A percentile compares a stretch with the other conserved stretches of the same genome.
phyloP scores from a whole-genome alignment of 2,888 invertebrate genomes.

The Cosmia pyralina region DNA sequence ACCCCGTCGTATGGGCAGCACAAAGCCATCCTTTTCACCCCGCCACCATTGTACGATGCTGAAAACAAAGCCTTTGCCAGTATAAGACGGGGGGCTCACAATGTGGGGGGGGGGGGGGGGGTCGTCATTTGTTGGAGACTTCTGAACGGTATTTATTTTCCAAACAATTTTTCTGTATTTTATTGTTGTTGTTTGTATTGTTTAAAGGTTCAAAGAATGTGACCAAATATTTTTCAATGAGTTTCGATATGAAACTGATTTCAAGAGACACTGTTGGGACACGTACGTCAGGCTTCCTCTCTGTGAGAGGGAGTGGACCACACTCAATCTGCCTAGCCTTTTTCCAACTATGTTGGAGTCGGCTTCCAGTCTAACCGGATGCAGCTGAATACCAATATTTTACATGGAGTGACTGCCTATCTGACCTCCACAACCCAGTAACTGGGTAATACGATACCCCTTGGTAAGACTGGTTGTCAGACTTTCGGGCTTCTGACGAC shows the following conservation, averaged over 20 bases:
- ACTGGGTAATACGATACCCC: too few species aligned
- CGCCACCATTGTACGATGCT: slow-evolving; percentile 29
- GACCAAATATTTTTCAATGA: neutral
- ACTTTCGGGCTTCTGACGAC: too few species aligned
- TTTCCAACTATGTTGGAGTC: too few species aligned
- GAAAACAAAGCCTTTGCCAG: slow-evolving; percentile 40
- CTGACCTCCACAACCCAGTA: too few species aligned
- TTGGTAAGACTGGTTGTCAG: too few species aligned
- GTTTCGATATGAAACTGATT: neutral
- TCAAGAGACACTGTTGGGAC: neutral
- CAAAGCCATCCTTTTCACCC: slow-evolving; percentile 40
- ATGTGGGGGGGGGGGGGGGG: neutral
- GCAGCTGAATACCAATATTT: too few species aligned
- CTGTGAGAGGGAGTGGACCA: neutral
- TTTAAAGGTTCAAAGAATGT: neutral
- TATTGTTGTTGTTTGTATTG: slow-evolving; percentile 3
- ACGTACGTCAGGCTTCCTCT: neutral
- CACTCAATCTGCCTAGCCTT: too few species aligned
- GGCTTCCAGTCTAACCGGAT: too few species aligned
- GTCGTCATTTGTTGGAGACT: slow-evolving; percentile 27
- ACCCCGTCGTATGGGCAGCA: slow-evolving; percentile 12
- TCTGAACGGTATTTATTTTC: slow-evolving; percentile 26
- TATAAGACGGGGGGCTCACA: slow-evolving; percentile 17
- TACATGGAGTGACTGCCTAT: too few species aligned
- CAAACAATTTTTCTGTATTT: slow-evolving; percentile 16